A percentile compares a stretch with the other conserved stretches of the same genome.
Evolutionary conservation across 92 coral and sea anemone species (phyloP).

Genomic region (Phymanthus crucifer): DNA sequence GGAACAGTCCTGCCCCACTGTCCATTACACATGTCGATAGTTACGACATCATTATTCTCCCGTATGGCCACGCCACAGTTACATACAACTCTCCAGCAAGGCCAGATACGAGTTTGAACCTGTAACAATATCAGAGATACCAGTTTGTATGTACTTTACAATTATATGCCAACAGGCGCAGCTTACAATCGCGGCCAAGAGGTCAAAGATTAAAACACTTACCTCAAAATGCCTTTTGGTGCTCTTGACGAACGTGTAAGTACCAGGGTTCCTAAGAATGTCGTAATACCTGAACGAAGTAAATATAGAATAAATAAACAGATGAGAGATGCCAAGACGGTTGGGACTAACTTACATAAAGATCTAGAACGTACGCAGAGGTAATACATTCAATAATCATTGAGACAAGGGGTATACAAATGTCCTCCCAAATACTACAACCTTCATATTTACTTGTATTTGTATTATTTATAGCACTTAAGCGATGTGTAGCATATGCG

Average conservation of each 20-base stretch:
- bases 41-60: conserved; percentile 74
- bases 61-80: conserved; percentile 89
- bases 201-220: neutral
- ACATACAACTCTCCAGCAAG: conserved; percentile 88
- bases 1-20: conserved; percentile 70
- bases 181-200: too few relatives aligned
- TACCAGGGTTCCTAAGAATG: conserved; percentile 69
- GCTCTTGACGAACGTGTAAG: conserved; percentile 70
- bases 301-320: neutral
- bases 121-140: too few relatives aligned
- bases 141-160: too few relatives aligned
- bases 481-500: neutral
- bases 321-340: neutral
- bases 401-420: too few relatives aligned
- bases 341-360: neutral
- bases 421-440: too few relatives aligned
- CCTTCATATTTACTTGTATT: too few relatives aligned
- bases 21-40: conserved; percentile 84
- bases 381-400: neutral
- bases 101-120: conserved; percentile 90
- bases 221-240: conserved; percentile 78
- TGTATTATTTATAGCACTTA: neutral
- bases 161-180: too few relatives aligned
- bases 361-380: too few relatives aligned
- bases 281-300: conserved; percentile 70